Base-by-base conservation (phyloP, 1,140 invertebrate species). In the Drosophila melanica region DNA sequence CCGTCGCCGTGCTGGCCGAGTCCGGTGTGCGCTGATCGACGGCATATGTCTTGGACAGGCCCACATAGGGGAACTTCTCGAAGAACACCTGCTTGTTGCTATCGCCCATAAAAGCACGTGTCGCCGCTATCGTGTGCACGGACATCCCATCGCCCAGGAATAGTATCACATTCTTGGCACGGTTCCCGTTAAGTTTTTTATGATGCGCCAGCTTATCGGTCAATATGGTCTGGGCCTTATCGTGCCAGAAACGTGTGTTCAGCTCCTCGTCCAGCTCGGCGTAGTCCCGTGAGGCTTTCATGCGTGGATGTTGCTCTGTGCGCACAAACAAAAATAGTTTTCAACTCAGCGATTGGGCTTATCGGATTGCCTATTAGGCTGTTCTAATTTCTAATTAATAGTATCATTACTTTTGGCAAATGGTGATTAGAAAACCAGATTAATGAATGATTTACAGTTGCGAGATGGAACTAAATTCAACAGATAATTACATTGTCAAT, bases 71-170 rank as follows among this genome's bases (percentile, higher is more conserved):
- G 77, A 97, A 97, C 41, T 94, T 92, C 77, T 97, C 96, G 80
- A 96, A 97, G 37, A 92, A 93, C 4, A 97, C 93, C 63, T 93
- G 89, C 8, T 92, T 85, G 78, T 95, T 95, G 92, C 96, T 95
- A 27, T 93, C 95, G 0, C 95, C 95, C 78, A 94, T 93, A 59
- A 94, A 93, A 23, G 95, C 94, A 41, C 96, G 92, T 10, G 95
- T 94, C 0, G 95, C 95, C 0, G 95, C 94, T 8, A 96, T 87
- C 7, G 96, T 96, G 2, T 95, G 92, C n/a, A 96, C 91, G 8
- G 95, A 95, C 95, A 97, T 96, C 9, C 96, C 96, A 81, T 97
- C 96, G 1, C 96, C 96, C 27, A 97, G 87, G 87, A 96, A 97
- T 57, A 97, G 82, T 33, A 97, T 95, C 7, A 96, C 93, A 87